Evolutionary conservation across 1,140 invertebrate species (phyloP).

Genomic region (Trichonephila clavipes): DNA sequence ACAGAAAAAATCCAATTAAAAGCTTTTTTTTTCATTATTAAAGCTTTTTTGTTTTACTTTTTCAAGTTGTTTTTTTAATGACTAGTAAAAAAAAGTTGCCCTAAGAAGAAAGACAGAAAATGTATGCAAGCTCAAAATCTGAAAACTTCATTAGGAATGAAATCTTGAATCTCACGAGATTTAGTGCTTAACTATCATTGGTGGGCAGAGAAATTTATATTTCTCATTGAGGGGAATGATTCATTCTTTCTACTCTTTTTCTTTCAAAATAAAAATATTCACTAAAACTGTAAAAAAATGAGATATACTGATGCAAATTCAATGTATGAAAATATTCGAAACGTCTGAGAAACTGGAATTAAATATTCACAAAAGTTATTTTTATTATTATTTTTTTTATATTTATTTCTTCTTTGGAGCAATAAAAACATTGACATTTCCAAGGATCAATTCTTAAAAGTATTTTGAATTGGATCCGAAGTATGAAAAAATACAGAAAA

Average conservation of each 20-base stretch:
- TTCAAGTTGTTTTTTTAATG: not conserved
- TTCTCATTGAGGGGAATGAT: not conserved
- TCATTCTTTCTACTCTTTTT: not conserved
- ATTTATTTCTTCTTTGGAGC: too few species aligned
- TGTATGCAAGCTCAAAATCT: conserved; percentile 19
- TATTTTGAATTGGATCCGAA: too few species aligned
- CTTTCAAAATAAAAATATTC: not conserved
- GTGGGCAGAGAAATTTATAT: not conserved
- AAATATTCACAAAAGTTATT: too few species aligned
- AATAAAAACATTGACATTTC: too few species aligned
- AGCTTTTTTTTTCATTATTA: not conserved
- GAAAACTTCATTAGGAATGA: conserved; percentile 45
- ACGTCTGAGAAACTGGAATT: too few species aligned
- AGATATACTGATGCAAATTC: too few species aligned
- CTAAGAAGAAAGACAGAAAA: not conserved
- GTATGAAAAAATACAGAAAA: too few species aligned
- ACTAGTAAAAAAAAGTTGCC: too few species aligned
- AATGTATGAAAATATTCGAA: too few species aligned
- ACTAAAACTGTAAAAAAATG: too few species aligned
- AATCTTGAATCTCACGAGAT: conserved; percentile 51
- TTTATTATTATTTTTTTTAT: too few species aligned
- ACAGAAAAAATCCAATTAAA: conserved; percentile 53
- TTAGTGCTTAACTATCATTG: conserved; percentile 1
- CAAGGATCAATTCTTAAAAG: too few species aligned
- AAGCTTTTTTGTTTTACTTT: not conserved